Percentiles rank a stretch among this genome's conserved stretches.
These are phyloP conservation scores for Rhombomys opimus DNA, from an alignment of 2,113 vertebrate genomes.

Conservation along the genomic window DNA sequence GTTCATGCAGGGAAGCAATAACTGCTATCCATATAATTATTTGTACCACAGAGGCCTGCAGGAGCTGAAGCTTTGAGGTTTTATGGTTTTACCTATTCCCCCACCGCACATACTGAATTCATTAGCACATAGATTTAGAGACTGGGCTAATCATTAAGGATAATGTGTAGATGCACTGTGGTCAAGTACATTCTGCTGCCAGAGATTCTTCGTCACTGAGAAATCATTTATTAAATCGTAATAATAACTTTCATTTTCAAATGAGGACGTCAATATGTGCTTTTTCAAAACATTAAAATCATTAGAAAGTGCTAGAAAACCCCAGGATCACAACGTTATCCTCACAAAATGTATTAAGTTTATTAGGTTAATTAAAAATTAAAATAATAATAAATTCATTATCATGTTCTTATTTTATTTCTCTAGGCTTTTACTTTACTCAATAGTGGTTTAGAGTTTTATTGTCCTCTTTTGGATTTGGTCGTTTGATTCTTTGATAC, in stretches of 20 bases:
- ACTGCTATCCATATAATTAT: background rate
- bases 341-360: background rate
- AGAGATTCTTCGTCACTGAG: conserved; percentile 6
- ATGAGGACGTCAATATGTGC: background rate
- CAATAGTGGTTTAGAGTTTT: background rate
- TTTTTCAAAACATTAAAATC: conserved; percentile 26
- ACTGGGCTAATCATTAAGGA: conserved; percentile 21
- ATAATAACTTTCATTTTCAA: background rate
- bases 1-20: conserved; percentile 34
- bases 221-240: conserved; percentile 64
- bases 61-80: conserved; percentile 23
- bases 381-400: conserved; percentile 8
- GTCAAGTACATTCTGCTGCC: conserved; percentile 51
- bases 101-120: conserved; percentile 43
- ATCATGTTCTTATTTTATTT: background rate
- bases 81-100: conserved; percentile 63
- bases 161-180: background rate
- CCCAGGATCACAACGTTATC: background rate
- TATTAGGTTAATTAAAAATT: background rate
- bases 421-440: background rate
- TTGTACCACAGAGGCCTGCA: conserved; percentile 4
- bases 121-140: conserved; percentile 64
- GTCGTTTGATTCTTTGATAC: background rate
- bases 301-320: background rate
- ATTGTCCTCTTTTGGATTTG: background rate